These are phyloP conservation scores for Apodemia hepburni DNA, from an alignment of 2,888 invertebrate genomes.

Conservation along the genomic window DNA sequence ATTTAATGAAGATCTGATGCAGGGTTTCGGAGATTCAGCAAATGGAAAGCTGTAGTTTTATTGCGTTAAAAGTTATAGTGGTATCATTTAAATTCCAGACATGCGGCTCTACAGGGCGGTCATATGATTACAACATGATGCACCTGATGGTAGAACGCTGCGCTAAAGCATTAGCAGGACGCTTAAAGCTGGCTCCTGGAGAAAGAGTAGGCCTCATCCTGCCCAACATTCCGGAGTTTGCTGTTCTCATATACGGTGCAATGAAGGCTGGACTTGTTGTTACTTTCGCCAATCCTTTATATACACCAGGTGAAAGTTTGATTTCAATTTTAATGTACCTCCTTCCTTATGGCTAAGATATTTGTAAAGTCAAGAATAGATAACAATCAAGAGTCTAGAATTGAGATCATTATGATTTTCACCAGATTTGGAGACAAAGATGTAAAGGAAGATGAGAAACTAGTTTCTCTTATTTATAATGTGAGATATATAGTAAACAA, in stretches of 20 bases:
- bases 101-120: conserved; percentile 83
- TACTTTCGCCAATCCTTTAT: conserved; percentile 85
- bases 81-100: conserved; percentile 63
- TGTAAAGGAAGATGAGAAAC: no score
- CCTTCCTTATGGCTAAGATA: background rate
- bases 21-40: no score
- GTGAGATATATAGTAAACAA: no score
- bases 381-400: no score
- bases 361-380: no score
- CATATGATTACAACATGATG: conserved; percentile 83
- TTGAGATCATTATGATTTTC: no score
- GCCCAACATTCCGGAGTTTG: conserved; percentile 86
- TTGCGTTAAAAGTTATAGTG: no score
- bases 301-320: conserved; percentile 77
- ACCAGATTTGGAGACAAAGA: no score
- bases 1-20: no score
- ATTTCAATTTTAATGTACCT: background rate
- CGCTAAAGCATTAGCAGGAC: conserved; percentile 77
- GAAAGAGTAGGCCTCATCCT: conserved; percentile 84
- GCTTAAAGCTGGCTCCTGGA: conserved; percentile 78
- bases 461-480: no score
- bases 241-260: conserved; percentile 83
- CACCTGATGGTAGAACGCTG: conserved; percentile 79
- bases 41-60: no score
- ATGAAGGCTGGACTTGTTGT: conserved; percentile 83